Evolutionary conservation across 2,888 invertebrate genomes (phyloP), one percentile per base, ranked within the genome.

Genomic region (Orthosia cruda): DNA sequence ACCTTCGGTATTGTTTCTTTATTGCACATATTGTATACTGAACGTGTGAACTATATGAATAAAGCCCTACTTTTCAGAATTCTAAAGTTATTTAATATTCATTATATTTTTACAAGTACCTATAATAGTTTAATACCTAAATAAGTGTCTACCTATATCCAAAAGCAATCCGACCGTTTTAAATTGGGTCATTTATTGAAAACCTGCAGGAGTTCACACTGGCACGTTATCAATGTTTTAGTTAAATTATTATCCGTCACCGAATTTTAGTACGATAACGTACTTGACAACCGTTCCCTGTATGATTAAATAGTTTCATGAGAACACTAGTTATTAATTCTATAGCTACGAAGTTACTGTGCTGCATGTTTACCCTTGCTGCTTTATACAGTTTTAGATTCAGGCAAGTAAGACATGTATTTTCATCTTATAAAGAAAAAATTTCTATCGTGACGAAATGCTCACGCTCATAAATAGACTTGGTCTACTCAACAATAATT

Each of bases 181-280:
- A 58, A 81, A 69, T 54, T 83, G 50, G 74, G 69, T 52, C 62
- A 74, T 45, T 62, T 55, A 45, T 77, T 68, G 52, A 71, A 52
- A 52, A 54, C 15, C 4, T 16, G 20, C 20, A n/a, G 4, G 47
- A 5, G 16, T 23, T 49, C 3, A 55, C 7, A 40, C n/a, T 13
- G 47, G 47, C 58, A 50, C 57, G 20, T 50, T 66, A 16, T 32
- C 45, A 79, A 75, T 81, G 3, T 62, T 62, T 57, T 52, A 63
- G 49, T 67, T 16, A 32, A 57, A 13, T 66, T 73, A 73, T 66
- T 55, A 52, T 57, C 18, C 13, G 50, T 45, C 45, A 32, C 50
- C 45, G 20, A 40, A 20, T 55, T 61, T 45, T 50, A n/a, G 13
- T n/a, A 49, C 9, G 13, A 58, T 47, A 52, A n/a, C 13, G 15